phyloP scores from a whole-genome alignment of 2,888 invertebrate species.

The Mesorhabditis spiculigera region DNA sequence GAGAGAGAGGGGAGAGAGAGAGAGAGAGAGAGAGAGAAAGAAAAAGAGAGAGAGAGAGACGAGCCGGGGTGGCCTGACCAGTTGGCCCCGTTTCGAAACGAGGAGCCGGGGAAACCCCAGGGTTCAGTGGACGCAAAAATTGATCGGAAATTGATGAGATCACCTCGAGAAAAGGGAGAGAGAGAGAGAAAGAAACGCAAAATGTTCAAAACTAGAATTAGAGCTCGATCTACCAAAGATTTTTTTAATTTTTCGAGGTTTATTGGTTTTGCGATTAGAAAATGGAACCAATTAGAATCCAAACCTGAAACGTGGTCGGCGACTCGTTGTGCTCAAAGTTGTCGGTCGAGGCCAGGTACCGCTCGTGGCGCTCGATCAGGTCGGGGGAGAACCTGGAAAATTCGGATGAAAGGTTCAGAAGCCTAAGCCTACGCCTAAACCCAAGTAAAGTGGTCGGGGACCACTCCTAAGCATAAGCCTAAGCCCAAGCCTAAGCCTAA shows the following conservation, averaged over 20 bases:
- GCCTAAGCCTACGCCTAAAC: neutral
- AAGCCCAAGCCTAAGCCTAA: neutral
- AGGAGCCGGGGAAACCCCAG: too few species aligned
- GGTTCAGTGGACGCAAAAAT: too few species aligned
- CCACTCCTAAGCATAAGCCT: too few species aligned
- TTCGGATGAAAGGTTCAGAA: neutral
- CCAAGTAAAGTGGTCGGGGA: too few species aligned
- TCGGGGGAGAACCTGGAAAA: constrained; percentile 3
- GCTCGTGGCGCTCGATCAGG: neutral
- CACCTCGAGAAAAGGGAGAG: neutral
- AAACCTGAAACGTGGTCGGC: constrained; percentile 1
- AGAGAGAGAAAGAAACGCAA: neutral
- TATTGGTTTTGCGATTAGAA: too few species aligned
- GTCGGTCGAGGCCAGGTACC: neutral
- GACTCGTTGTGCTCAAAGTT: neutral
- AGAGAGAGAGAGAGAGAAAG: neutral
- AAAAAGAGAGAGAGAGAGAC: too few species aligned
- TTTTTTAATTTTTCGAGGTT: too few species aligned
- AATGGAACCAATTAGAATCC: too few species aligned
- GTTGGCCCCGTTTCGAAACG: too few species aligned
- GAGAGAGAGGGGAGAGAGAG: too few species aligned
- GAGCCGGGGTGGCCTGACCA: too few species aligned
- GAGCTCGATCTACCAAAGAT: neutral
- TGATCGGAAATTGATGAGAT: too few species aligned
- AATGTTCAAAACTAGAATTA: neutral